Evolutionary conservation across 2,888 invertebrate genomes (phyloP).

Genomic region (Rapana venosa): DNA sequence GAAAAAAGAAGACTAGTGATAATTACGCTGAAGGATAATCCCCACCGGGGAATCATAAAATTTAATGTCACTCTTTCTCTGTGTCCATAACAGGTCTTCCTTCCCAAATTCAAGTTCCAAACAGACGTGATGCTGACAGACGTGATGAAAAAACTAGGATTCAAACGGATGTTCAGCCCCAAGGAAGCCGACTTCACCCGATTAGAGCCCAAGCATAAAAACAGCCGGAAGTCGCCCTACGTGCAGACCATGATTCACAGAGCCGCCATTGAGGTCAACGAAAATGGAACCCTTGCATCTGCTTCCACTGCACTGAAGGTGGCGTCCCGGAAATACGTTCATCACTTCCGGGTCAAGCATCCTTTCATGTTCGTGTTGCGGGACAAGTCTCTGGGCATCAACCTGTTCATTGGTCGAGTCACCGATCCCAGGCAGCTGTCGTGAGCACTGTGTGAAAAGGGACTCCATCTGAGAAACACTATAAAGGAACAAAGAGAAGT

Average conservation of each 20-base stretch:
- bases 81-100: constrained; percentile 32
- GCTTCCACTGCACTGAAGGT: constrained; percentile 36
- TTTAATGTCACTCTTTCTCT: background rate
- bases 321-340: background rate
- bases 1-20: too few species aligned
- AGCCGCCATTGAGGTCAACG: constrained; percentile 47
- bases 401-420: constrained; percentile 41
- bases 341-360: constrained; percentile 41
- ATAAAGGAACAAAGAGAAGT: background rate
- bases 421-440: constrained; percentile 28
- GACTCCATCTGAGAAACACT: background rate
- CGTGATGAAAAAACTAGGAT: constrained; percentile 33
- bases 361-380: constrained; percentile 48
- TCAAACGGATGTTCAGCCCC: constrained; percentile 37
- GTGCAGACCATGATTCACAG: constrained; percentile 42
- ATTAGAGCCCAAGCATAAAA: constrained; percentile 3
- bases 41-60: too few species aligned
- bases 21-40: too few species aligned
- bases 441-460: background rate
- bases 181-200: constrained; percentile 39
- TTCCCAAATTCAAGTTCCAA: constrained; percentile 40
- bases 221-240: constrained; percentile 2
- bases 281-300: constrained; percentile 47
- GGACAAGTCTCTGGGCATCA: constrained; percentile 42
- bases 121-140: constrained; percentile 10